Evolutionary conservation across 2,888 invertebrate species (phyloP).

Genomic region (Tanytarsus gracilentus): DNA sequence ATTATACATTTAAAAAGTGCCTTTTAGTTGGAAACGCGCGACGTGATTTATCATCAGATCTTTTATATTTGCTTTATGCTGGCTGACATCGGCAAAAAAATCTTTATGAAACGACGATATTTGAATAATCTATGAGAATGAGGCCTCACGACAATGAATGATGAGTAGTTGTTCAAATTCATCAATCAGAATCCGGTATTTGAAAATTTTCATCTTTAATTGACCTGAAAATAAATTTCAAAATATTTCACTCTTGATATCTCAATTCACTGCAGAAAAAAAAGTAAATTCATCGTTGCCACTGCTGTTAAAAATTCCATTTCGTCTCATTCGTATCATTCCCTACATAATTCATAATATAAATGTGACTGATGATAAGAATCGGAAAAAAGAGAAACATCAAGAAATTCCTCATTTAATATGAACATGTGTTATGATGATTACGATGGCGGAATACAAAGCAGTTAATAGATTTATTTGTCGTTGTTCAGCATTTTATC

Average conservation of each 20-base stretch:
- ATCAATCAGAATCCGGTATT: constrained; percentile 1
- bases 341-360: neutral
- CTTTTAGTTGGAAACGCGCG: neutral
- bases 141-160: neutral
- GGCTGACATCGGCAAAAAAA: neutral
- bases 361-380: neutral
- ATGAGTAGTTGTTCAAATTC: neutral
- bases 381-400: neutral
- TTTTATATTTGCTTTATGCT: no score
- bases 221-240: neutral
- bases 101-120: neutral
- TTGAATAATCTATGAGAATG: neutral
- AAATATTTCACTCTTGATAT: neutral
- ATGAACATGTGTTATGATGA: constrained; percentile 22
- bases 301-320: neutral
- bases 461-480: constrained; percentile 1
- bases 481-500: neutral
- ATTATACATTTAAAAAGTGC: constrained; percentile 12
- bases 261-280: neutral
- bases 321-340: neutral
- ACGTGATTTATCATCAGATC: constrained; percentile 9
- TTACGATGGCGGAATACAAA: constrained; percentile 22
- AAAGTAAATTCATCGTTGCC: neutral
- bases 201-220: neutral
- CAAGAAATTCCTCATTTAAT: neutral